Percentiles rank a stretch among this genome's conserved stretches.
phyloP scores from a whole-genome alignment of 2,888 invertebrate species.

The Hipparchia semele region DNA sequence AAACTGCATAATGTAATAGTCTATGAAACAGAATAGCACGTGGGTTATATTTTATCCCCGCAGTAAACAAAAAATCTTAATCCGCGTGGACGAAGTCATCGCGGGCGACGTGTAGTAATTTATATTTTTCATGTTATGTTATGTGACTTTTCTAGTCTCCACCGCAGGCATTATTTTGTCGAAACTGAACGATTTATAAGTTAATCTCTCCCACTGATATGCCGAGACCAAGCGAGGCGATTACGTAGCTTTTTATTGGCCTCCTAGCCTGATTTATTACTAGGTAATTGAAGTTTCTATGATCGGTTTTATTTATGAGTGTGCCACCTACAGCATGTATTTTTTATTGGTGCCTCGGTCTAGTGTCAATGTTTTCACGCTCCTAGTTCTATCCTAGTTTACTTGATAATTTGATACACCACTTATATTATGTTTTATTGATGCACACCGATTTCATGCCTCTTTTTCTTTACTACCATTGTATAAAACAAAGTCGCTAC shows the following conservation, averaged over 20 bases:
- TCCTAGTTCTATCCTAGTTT: slow-evolving; percentile 10
- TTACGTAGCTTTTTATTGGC: slow-evolving; percentile 44
- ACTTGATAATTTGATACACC: slow-evolving; percentile 11
- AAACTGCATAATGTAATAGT: too few relatives aligned
- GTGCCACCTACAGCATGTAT: slow-evolving; percentile 27
- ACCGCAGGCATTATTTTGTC: slow-evolving; percentile 41
- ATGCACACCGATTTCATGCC: background rate
- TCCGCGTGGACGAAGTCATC: too few relatives aligned
- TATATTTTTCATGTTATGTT: too few relatives aligned
- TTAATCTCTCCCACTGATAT: slow-evolving; percentile 47
- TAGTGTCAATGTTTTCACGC: slow-evolving; percentile 8
- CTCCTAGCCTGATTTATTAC: slow-evolving; percentile 42
- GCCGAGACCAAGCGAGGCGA: slow-evolving; percentile 37
- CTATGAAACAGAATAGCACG: too few relatives aligned
- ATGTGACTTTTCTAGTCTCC: too few relatives aligned
- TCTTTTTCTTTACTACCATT: background rate
- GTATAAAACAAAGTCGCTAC: too few relatives aligned
- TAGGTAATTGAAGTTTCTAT: slow-evolving; percentile 44
- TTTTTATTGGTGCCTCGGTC: slow-evolving; percentile 23
- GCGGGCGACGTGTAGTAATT: too few relatives aligned
- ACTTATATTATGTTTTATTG: slow-evolving; percentile 6
- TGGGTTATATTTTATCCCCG: too few relatives aligned
- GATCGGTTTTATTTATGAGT: slow-evolving; percentile 40
- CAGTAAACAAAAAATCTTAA: too few relatives aligned
- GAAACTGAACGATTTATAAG: slow-evolving; percentile 50